These are phyloP conservation scores for Laupala kohalensis DNA, from an alignment of 1,140 invertebrate genomes.

Conservation along the genomic window DNA sequence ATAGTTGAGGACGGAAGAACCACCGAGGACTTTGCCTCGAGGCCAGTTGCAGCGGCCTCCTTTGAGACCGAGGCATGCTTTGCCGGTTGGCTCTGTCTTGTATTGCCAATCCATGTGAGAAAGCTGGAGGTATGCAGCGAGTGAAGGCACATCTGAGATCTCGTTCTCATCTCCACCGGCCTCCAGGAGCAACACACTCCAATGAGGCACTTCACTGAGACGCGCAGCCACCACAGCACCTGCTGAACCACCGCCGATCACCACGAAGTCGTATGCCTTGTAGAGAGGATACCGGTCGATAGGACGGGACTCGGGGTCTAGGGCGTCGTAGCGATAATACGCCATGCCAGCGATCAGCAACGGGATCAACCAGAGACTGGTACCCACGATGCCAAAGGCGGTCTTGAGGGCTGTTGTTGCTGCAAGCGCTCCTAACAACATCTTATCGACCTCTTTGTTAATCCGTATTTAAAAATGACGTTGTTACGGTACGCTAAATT, in stretches of 20 bases:
- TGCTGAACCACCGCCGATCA: constrained; percentile 83
- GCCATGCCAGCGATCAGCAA: constrained; percentile 65
- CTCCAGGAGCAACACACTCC: constrained; percentile 71
- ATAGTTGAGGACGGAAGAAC: constrained; percentile 83
- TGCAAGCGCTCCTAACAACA: constrained; percentile 56
- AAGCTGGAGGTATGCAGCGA: constrained; percentile 75
- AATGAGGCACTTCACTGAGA: constrained; percentile 51
- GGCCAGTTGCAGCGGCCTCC: constrained; percentile 71
- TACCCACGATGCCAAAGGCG: constrained; percentile 54
- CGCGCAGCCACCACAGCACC: constrained; percentile 86
- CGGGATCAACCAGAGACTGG: constrained; percentile 69
- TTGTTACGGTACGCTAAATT: neutral
- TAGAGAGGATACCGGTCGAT: constrained; percentile 39
- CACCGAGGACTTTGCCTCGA: constrained; percentile 71
- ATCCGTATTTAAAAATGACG: neutral
- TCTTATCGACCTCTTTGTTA: constrained; percentile 22
- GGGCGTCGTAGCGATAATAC: constrained; percentile 64
- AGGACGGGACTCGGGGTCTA: constrained; percentile 63
- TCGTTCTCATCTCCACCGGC: constrained; percentile 87
- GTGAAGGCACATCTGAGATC: constrained; percentile 74
- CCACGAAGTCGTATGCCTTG: constrained; percentile 69
- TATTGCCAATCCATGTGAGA: constrained; percentile 85
- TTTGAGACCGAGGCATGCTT: constrained; percentile 52
- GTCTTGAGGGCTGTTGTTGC: constrained; percentile 58
- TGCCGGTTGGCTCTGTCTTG: constrained; percentile 74